Evolutionary conservation across 2,888 invertebrate genomes (phyloP).

Genomic region (Eristalinus aeneus): DNA sequence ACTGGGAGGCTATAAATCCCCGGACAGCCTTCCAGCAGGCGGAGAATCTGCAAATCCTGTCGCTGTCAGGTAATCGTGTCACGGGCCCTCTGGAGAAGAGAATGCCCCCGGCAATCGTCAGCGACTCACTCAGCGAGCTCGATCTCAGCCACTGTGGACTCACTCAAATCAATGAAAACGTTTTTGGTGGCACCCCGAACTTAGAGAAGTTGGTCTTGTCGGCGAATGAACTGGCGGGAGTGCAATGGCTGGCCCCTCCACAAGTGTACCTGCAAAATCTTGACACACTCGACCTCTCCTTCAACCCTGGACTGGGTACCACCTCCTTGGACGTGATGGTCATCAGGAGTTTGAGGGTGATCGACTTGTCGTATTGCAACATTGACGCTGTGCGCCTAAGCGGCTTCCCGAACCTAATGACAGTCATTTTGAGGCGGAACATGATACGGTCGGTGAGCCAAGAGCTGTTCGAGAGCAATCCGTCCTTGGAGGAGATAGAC

Average conservation of each 20-base stretch:
- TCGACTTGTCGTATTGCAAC: constrained; percentile 84
- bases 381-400: constrained; percentile 82
- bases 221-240: constrained; percentile 79
- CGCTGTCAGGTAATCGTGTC: constrained; percentile 85
- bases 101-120: constrained; percentile 82
- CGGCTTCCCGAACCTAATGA: constrained; percentile 84
- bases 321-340: constrained; percentile 81
- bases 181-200: constrained; percentile 81
- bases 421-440: constrained; percentile 84
- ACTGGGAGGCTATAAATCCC: constrained; percentile 83
- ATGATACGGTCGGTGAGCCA: constrained; percentile 83
- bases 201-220: constrained; percentile 82
- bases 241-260: neutral
- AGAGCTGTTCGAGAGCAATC: constrained; percentile 84
- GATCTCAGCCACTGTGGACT: constrained; percentile 85
- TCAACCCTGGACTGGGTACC: constrained; percentile 72
- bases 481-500: constrained; percentile 84
- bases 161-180: constrained; percentile 78
- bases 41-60: constrained; percentile 82
- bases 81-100: constrained; percentile 82
- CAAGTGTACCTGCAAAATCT: neutral
- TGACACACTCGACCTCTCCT: neutral
- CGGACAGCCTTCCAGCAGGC: constrained; percentile 82
- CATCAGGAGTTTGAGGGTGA: constrained; percentile 82
- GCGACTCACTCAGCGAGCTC: constrained; percentile 83